Base-by-base conservation (phyloP, 2,113 vertebrate genomes). In the Andinoacara biseriatus region DNA sequence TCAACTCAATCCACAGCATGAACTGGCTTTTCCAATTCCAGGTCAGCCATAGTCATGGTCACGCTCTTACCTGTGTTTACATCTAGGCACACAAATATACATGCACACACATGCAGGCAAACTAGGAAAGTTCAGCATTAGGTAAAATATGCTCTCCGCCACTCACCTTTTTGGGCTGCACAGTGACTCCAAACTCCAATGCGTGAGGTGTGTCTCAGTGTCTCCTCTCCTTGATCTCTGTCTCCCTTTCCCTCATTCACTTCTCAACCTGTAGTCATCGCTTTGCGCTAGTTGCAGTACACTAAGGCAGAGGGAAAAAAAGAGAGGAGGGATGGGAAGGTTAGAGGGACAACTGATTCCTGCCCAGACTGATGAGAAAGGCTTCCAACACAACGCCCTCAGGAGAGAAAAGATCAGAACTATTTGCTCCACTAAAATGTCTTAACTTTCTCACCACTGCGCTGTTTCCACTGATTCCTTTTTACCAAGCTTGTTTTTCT, bases 241-340 rank as follows among this genome's bases (percentile, higher is more conserved):
- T 76, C 83, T 91, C 85, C 74, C 81, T 84, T 87, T 90, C 87
- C 87, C 89, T 93, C 89, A 90, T 88, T 90, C 90, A 90, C 89
- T 91, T 91, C 92, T 94, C 93, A 95, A 93, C 91, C 93, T 93
- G 91, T 79, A 93, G 91, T 93, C 93, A 95, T 91, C 72, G 89
- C 80, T 87, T 92, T 90, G 90, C 92, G 94, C 90, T 90, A 86
- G 92, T 94, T 93, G 89, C 89, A 86, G 82, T 72, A 85, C 87
- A 83, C 84, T 89, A 80, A 89, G 81, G 90, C 81, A 88, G 72
- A 87, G 77, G 81, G 80, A 86, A 76, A 86, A 38, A 86, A 35
- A 78, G 60, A 82, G 74, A 87, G 81, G 80, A 87, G 74, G 84
- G 84, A 88, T 86, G 87, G 84, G 89, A 91, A 79, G 78, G 82